Base-by-base conservation (phyloP, 1,140 invertebrate species). In the Pseudomyrmex pallidus region DNA sequence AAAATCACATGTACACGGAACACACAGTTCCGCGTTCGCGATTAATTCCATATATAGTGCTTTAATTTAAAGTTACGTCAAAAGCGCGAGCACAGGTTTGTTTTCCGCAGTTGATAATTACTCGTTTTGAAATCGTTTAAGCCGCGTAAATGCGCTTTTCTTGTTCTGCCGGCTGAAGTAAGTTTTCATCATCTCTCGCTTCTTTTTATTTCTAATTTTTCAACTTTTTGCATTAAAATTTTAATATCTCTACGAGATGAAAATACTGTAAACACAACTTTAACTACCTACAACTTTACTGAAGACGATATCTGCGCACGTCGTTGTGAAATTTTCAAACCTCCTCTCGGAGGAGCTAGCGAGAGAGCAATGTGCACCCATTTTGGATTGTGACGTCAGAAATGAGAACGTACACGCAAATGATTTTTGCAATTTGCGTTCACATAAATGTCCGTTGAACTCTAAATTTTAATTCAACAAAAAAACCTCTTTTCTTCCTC, bases 171-270 rank as follows among this genome's bases (percentile, higher is more conserved):
- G 54, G 54, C 50, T 46, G 46, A 56, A 56, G 50, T 25, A 56
- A 70, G 66, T 70, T 64, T 80, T 54, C 66, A 61, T 80, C 66
- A 35, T 72, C 52, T 44, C 52, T 13, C 35, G 35, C 35, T 35
- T 35, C 5, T 35, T 50, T 64, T 64, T 54, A 17, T 64, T 54
- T 48, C 59, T 61, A 50, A 72, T 80, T 44, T 57, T 48, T 59
- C 13, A 80, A 80, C 66, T 72, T 80, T 80, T 72, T 70, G 56
- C 76, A 62, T 72, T 50, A 72, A 80, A 80, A 80, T 80, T 80
- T 59, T 50, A 80, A 72, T 80, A 72, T 25, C 12, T 72, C 35
- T 35, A 22, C 35, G 76, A 59, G 20, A n/a, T 50, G 44, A 72
- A 70, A 80, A 70, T 80, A 59, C 76, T 48, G 44, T 70, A 54